Evolutionary conservation across 2,888 invertebrate genomes (phyloP).

Genomic region (Halocaridina rubra): DNA sequence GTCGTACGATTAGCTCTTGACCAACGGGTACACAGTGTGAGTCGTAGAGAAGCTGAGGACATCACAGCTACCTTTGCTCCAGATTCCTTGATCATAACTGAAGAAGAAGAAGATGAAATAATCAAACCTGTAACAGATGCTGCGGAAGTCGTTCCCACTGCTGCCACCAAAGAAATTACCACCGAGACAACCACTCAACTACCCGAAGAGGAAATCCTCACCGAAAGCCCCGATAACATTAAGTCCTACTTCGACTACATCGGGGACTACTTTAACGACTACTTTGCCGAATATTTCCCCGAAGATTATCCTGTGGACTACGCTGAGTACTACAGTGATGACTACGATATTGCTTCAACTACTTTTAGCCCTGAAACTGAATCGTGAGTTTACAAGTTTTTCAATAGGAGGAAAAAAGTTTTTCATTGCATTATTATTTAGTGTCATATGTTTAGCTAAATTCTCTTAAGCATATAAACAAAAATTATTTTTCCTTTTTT

Average conservation of each 20-base stretch:
- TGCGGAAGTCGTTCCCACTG: not conserved
- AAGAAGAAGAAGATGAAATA: no score
- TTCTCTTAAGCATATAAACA: no score
- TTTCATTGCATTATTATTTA: no score
- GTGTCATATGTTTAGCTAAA: no score
- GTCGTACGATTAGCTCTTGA: constrained; percentile 43
- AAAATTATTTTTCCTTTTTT: no score
- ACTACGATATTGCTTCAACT: not conserved
- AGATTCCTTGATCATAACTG: no score
- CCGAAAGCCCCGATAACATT: not conserved
- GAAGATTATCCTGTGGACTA: not conserved
- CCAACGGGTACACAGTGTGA: constrained; percentile 40
- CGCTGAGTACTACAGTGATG: not conserved
- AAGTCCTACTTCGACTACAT: not conserved
- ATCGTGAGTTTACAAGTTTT: not conserved
- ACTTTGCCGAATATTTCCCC: not conserved
- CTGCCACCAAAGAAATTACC: not conserved
- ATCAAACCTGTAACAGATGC: not conserved
- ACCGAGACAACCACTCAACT: not conserved
- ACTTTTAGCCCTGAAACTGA: not conserved
- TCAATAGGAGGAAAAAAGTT: not conserved
- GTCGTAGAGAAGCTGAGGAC: constrained; percentile 11
- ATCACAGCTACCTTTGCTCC: not conserved
- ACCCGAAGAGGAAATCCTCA: not conserved
- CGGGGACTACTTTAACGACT: not conserved